phyloP scores from a whole-genome alignment of 2,797 vertebrate genomes.

The Hylomyscus alleni region DNA sequence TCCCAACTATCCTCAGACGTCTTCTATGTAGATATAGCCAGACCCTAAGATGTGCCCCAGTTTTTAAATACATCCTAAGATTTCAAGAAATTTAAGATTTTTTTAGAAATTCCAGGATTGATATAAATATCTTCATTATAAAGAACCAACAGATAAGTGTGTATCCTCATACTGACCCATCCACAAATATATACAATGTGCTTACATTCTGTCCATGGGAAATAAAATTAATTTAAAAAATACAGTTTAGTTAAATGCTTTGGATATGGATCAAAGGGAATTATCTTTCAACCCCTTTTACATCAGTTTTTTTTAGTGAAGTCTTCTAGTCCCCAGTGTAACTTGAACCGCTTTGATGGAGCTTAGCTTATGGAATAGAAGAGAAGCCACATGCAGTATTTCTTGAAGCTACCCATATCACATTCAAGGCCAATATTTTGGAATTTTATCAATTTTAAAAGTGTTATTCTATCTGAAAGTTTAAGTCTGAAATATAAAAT shows the following conservation, averaged over 20 bases:
- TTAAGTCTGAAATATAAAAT: not conserved
- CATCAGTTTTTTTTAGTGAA: not conserved
- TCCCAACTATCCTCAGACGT: not conserved
- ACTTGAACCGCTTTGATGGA: not conserved
- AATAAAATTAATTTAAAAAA: not conserved
- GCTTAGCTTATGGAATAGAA: not conserved
- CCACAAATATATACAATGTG: not conserved
- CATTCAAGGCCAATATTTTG: not conserved
- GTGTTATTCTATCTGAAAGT: not conserved
- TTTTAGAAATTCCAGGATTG: not conserved
- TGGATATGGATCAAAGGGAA: not conserved
- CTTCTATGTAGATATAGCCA: not conserved
- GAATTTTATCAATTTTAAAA: not conserved
- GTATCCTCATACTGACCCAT: not conserved
- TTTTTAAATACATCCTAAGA: not conserved
- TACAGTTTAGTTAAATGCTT: not conserved
- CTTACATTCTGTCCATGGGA: not conserved
- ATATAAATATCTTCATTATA: not conserved
- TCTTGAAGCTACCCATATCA: not conserved
- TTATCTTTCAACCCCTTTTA: not conserved
- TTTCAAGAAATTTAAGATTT: too few species aligned
- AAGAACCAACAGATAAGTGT: not conserved
- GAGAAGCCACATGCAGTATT: not conserved
- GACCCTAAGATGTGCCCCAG: not conserved
- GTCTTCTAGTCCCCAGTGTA: not conserved